Evolutionary conservation across 2,888 invertebrate species (phyloP), one percentile per base, ranked within the genome.

Genomic region (Cyrtodaria siliqua): DNA sequence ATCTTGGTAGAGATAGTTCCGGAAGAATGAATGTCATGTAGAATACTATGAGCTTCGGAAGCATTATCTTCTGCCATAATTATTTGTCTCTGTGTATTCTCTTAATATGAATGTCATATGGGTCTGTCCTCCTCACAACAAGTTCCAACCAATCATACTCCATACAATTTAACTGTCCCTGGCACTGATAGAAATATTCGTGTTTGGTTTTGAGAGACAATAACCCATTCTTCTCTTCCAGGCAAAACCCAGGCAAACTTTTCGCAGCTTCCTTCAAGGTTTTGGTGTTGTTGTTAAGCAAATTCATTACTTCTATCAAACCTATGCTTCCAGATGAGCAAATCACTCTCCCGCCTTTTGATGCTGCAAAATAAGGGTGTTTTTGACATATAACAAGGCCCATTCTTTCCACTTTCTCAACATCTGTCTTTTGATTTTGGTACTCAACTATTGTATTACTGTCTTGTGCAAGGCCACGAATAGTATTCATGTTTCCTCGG

Each of bases 281-380:
- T 8, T 71, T 26, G 14, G 23, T 44, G 26, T 70, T 74, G 20
- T 70, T 49, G n/a, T n/a, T n/a, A 2, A 74, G 52, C 3, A 68
- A 24, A 49, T 74, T 67, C 52, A 60, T 60, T 20, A 53, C 18
- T 68, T 60, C 68, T 12, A 60, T 27, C 8, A 38, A 20, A n/a
- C 62, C 62, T 33, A 18, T 3, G 33, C 38, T 49, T 0, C 33
- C 16, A 2, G 29, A 20, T 50, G 49, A 49, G 18, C 26, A 20
- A 26, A n/a, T 24, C 0, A 79, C 72, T 16, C 60, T 16, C 42
- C 79, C 71, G 69, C 72, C 75, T 29, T 71, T 70, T 52, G 71
- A 71, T 6, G 33, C 55, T 23, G 56, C 79, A 2, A 75, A 49
- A 55, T 33, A 79, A 20, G 55, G 53, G 4, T 55, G 8, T 4